Conservation (phyloP, 2,888 invertebrate species). For the Ectobius pallidus region DNA sequence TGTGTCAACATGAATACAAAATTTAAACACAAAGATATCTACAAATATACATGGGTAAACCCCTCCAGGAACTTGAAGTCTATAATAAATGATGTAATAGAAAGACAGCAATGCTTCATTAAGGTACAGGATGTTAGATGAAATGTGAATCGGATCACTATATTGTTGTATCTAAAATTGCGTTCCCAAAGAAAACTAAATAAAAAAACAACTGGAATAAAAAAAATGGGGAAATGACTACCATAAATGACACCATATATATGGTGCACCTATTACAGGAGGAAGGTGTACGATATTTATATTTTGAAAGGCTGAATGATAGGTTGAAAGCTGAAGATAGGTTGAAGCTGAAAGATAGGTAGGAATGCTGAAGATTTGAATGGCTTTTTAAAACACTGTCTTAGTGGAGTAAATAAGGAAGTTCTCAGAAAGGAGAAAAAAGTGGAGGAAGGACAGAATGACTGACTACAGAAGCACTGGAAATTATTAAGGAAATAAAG, state of each 20-base stretch:
- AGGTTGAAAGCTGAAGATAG: background rate
- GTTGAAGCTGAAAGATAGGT: too few species aligned
- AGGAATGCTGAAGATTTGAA: background rate
- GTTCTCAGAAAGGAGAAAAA: background rate
- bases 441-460: conserved; percentile 5
- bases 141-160: background rate
- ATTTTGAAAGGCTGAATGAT: background rate
- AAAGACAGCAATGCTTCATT: background rate
- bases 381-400: background rate
- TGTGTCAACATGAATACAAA: background rate
- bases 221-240: background rate
- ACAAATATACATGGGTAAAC: background rate
- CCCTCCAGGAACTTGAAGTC: background rate
- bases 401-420: background rate
- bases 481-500: background rate
- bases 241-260: background rate
- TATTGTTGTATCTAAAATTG: conserved; percentile 2
- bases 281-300: background rate
- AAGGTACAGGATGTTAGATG: background rate
- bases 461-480: background rate
- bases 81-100: background rate
- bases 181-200: background rate
- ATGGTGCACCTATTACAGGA: background rate
- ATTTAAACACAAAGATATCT: conserved; percentile 2
- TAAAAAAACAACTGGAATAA: too few species aligned